Percentiles rank a stretch among this genome's conserved stretches.
Conservation (phyloP, 2,888 invertebrate species). For the Eupithecia pulchellata region DNA sequence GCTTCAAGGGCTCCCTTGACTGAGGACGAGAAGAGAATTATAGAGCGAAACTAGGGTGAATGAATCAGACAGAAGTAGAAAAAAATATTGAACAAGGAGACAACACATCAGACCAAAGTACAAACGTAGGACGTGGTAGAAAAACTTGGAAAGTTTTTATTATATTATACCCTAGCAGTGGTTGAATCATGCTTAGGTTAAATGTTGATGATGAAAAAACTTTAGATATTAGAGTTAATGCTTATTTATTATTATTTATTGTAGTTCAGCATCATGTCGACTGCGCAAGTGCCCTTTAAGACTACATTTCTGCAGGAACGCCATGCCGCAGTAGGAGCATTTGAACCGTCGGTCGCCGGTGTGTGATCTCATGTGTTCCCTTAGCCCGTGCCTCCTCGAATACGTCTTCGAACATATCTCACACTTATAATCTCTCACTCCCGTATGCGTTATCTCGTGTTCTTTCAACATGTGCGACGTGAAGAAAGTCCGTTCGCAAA, state of each 20-base stretch:
- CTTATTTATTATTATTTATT: not conserved
- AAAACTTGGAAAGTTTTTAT: not conserved
- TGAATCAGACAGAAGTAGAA: not conserved
- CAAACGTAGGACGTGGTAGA: not conserved
- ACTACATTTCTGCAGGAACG: slow-evolving; percentile 76
- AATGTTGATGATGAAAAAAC: not conserved
- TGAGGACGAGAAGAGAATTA: not conserved
- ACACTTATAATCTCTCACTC: slow-evolving; percentile 60
- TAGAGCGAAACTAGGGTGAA: not conserved
- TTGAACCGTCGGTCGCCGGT: slow-evolving; percentile 63
- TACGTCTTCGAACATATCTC: slow-evolving; percentile 66
- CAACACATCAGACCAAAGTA: not conserved
- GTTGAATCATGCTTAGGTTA: not conserved
- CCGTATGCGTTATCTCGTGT: slow-evolving; percentile 67
- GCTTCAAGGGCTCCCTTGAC: not conserved
- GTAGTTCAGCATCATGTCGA: slow-evolving; percentile 51
- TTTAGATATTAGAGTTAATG: not conserved
- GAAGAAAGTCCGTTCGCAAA: slow-evolving; percentile 74
- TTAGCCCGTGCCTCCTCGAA: slow-evolving; percentile 33
- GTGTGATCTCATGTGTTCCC: slow-evolving; percentile 23
- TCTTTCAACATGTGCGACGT: slow-evolving; percentile 53
- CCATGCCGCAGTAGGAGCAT: slow-evolving; percentile 69
- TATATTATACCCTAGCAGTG: not conserved
- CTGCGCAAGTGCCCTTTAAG: slow-evolving; percentile 74
- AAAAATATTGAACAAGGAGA: not conserved